A percentile compares a stretch with the other conserved stretches of the same genome.
Evolutionary conservation across 2,888 invertebrate genomes (phyloP).

Genomic region (Nephrotoma guestfalica): DNA sequence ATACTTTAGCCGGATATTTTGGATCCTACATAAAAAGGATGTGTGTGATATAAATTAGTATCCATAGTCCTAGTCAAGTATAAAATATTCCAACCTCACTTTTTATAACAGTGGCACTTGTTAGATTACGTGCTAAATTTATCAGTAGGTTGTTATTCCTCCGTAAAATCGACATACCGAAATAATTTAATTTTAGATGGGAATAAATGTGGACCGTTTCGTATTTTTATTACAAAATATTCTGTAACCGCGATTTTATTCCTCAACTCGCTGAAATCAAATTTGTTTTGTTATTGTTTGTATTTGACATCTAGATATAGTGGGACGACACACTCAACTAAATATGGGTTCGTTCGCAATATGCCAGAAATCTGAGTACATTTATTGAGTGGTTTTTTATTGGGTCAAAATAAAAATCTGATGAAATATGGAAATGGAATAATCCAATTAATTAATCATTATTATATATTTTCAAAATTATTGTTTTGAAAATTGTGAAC

Average conservation of each 20-base stretch:
- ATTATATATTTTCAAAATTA: too few relatives aligned
- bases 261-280: neutral
- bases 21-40: neutral
- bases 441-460: too few relatives aligned
- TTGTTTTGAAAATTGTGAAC: too few relatives aligned
- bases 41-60: too few relatives aligned
- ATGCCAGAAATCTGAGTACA: too few relatives aligned
- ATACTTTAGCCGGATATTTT: constrained; percentile 47
- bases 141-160: neutral
- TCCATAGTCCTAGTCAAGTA: too few relatives aligned
- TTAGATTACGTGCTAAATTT: neutral
- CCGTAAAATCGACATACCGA: neutral
- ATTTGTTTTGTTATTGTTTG: neutral
- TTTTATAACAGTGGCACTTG: neutral
- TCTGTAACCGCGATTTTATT: neutral
- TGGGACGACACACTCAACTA: neutral
- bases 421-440: too few relatives aligned
- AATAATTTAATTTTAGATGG: neutral
- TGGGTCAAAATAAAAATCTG: too few relatives aligned
- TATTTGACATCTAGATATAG: neutral
- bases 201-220: neutral
- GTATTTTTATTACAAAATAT: neutral
- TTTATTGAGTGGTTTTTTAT: too few relatives aligned
- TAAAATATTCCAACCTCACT: neutral
- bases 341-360: too few relatives aligned